Evolutionary conservation across 2,888 invertebrate species (phyloP).

Genomic region (Meiosimyza platycephala): DNA sequence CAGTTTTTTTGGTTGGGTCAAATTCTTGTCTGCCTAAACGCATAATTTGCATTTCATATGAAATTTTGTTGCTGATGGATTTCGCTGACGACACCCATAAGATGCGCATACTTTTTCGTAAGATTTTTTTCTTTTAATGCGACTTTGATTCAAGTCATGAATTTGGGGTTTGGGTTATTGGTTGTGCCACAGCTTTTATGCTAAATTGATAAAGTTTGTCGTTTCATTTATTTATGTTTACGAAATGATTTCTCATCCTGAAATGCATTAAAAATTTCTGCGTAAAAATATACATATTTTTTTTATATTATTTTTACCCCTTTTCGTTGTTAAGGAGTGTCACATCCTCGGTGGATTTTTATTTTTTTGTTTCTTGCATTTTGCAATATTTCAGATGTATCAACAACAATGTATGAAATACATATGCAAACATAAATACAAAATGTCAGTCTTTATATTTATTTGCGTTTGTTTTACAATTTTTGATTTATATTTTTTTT

Average conservation of each 20-base stretch:
- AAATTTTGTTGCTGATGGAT: not conserved
- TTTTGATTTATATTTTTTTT: no score
- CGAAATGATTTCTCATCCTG: constrained; percentile 13
- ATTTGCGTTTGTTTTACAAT: no score
- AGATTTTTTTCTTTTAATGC: not conserved
- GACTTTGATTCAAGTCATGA: not conserved
- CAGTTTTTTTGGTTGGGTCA: not conserved
- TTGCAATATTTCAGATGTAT: no score
- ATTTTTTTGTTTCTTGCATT: not conserved
- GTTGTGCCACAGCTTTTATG: constrained; percentile 7
- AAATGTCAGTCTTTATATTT: not conserved
- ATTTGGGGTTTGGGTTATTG: not conserved
- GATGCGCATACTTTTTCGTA: no score
- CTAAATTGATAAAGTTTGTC: constrained; percentile 24
- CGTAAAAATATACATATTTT: not conserved
- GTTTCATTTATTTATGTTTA: constrained; percentile 18
- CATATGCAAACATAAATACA: constrained; percentile 9
- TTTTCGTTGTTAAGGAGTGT: constrained; percentile 10
- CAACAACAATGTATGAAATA: not conserved
- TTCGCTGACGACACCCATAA: no score
- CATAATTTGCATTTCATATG: constrained; percentile 39
- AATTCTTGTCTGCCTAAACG: constrained; percentile 29
- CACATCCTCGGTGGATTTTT: constrained; percentile 1
- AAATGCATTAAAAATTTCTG: constrained; percentile 22
- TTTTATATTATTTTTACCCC: not conserved